Conservation (phyloP, 2,888 invertebrate species). For the Gymnoscelis rufifasciata region DNA sequence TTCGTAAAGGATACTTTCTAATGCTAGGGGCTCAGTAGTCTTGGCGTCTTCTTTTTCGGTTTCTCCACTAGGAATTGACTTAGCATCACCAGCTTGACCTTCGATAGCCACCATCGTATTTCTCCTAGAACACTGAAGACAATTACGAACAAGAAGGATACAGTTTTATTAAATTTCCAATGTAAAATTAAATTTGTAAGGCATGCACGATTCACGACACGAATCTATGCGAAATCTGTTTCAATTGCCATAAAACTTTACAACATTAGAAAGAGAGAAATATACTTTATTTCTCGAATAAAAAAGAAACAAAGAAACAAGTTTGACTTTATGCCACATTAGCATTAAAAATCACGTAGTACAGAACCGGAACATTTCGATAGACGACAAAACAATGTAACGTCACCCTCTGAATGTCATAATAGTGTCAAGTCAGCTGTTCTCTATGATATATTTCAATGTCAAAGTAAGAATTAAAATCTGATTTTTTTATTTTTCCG, state of each 20-base stretch:
- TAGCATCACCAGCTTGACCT: conserved; percentile 59
- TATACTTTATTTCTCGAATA: background rate
- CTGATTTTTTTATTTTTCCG: no score
- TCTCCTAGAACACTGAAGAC: background rate
- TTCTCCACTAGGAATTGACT: conserved; percentile 50
- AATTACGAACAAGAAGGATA: no score
- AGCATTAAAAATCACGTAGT: background rate
- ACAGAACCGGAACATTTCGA: background rate
- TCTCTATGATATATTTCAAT: background rate
- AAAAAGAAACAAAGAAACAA: background rate
- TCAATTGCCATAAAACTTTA: no score
- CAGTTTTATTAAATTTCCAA: no score
- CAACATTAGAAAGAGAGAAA: no score
- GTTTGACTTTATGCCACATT: background rate
- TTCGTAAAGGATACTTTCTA: conserved; percentile 79
- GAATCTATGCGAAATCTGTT: no score
- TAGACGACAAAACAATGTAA: conserved; percentile 5
- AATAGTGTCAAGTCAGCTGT: no score
- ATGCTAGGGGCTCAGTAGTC: conserved; percentile 57
- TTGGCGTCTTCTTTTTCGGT: conserved; percentile 55
- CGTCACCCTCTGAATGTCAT: conserved; percentile 11
- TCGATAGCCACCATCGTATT: conserved; percentile 62
- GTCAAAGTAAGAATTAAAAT: no score
- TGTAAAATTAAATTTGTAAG: no score
- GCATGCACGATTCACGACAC: no score